Conservation (phyloP, 2,113 vertebrate genomes). For the Prunella fulvescens region DNA sequence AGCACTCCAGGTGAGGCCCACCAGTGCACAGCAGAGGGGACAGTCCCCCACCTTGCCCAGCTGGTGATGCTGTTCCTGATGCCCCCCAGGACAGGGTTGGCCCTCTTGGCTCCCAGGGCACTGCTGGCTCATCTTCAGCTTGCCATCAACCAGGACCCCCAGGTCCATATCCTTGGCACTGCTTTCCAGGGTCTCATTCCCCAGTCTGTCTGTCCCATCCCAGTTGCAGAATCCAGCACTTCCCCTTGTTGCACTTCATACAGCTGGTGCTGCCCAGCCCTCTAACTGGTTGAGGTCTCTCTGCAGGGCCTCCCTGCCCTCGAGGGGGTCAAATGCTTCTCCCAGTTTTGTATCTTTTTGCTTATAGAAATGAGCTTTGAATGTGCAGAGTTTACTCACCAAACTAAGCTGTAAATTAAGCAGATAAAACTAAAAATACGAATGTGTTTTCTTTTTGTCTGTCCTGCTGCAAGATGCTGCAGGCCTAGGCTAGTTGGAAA, state of each 20-base stretch:
- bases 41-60: background rate
- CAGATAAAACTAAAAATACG: background rate
- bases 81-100: background rate
- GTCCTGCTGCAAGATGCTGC: background rate
- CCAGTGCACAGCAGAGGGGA: background rate
- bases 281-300: background rate
- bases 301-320: background rate
- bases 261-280: background rate
- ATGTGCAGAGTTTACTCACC: background rate
- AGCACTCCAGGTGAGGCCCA: background rate
- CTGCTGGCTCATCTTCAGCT: background rate
- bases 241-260: background rate
- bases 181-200: background rate
- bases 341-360: background rate
- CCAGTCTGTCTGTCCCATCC: background rate
- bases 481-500: background rate
- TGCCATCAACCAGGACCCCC: background rate
- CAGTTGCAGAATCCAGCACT: background rate
- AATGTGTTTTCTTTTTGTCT: background rate
- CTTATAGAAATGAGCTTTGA: background rate
- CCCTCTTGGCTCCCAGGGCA: no score
- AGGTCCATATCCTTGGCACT: background rate
- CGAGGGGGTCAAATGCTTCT: background rate
- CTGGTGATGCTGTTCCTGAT: background rate
- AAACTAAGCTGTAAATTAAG: background rate